Conservation (phyloP, 2,797 vertebrate species). For the Heterohyrax brucei region DNA sequence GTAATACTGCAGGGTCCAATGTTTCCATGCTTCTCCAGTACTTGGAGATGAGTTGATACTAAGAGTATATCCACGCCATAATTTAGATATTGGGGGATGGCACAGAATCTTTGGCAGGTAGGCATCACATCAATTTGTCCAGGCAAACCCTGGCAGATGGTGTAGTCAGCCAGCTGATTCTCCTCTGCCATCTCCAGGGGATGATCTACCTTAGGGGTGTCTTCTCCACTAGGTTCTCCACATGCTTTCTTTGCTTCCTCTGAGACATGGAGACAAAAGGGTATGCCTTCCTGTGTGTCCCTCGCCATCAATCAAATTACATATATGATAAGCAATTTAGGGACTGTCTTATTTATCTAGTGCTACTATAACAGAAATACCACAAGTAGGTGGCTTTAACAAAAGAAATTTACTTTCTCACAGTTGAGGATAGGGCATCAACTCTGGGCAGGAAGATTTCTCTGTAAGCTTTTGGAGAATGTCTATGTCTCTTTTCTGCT, state of each 20-base stretch:
- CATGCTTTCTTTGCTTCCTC: not conserved
- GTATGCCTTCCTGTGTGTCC: not conserved
- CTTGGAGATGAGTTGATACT: not conserved
- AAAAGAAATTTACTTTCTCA: not conserved
- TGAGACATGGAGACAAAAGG: not conserved
- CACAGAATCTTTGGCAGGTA: not conserved
- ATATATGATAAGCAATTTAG: not conserved
- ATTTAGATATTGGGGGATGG: no score
- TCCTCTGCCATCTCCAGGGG: not conserved
- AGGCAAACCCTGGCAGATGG: fast-evolving
- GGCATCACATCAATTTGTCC: fast-evolving
- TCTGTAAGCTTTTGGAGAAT: not conserved
- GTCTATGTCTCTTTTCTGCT: not conserved
- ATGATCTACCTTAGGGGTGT: no score
- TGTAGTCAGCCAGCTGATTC: not conserved
- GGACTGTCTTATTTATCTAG: not conserved
- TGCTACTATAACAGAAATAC: not conserved
- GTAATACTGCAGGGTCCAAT: not conserved
- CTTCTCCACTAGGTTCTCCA: not conserved
- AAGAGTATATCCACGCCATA: not conserved
- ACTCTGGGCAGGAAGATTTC: not conserved
- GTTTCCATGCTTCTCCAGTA: not conserved
- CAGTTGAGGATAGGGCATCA: not conserved
- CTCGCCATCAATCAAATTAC: not conserved
- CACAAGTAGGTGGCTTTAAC: no score